Base-by-base conservation (phyloP, 2,797 vertebrate genomes). In the Fratercula arctica region DNA sequence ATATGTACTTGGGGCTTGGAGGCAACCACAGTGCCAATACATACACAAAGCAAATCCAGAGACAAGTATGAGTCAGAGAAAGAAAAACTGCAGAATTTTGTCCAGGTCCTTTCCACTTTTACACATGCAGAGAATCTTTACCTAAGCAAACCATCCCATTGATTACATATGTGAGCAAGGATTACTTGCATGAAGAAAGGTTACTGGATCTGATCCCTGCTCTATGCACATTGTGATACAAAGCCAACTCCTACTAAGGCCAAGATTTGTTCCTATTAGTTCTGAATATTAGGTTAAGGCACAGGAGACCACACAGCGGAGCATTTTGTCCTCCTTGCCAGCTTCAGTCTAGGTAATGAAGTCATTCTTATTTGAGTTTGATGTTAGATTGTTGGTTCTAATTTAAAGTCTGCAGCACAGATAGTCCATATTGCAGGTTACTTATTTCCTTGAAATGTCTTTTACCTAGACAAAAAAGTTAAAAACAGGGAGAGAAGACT, bases 1-100 rank as follows among this genome's bases (percentile, higher is more conserved):
- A 95, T 91, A 96, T 16, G 67, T 89, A 79, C 82, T 92, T 96
- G 91, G 87, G 95, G 89, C 89, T 91, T 46, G 69, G 85, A 96
- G 1, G 66, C 69, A 87, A 45, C 53, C 56, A 61, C 77, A 76
- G 85, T 95, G 95, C 94, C 96, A 97, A 97, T 43, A 96, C 91
- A 96, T n/a, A 92, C 95, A 97, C 93, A 94, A 93, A 91, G 90
- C 74, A 90, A 91, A 96, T 86, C 87, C 93, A 96, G 85, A 92
- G 93, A 96, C 94, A 79, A 94, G 85, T 76, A 93, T 93, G 96
- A 97, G 95, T 96, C 94, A 97, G 87, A 93, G 73, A 92, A 87
- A 95, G 87, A 92, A 96, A 96, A 96, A 92, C 39, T 76, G 56
- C 79, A 66, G 79, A 90, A 63, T 86, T 94, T 91, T 84, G 85